Percentiles rank a stretch among this genome's conserved stretches.
These are phyloP conservation scores for Paradisaea rubra DNA, from an alignment of 2,113 vertebrate species.

Conservation along the genomic window DNA sequence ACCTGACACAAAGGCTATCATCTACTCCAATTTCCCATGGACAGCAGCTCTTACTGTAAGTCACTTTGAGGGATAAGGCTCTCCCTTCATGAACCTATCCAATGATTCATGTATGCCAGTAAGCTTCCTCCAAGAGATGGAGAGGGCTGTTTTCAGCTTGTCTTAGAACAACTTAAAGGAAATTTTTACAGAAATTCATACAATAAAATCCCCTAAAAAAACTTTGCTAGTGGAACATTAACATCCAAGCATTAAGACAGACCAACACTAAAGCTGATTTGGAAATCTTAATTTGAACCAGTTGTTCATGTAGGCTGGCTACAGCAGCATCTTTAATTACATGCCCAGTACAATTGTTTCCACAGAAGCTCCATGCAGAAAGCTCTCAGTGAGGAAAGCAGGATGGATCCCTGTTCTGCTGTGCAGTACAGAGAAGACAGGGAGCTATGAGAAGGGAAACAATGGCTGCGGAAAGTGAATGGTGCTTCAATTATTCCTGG, in stretches of 20 bases:
- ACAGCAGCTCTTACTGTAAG: background rate
- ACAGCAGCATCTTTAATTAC: background rate
- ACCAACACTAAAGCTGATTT: background rate
- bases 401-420: background rate
- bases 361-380: background rate
- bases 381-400: background rate
- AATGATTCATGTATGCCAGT: background rate
- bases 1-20: background rate
- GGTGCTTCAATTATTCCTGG: background rate
- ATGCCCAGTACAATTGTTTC: background rate
- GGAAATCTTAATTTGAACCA: background rate
- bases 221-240: background rate
- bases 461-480: background rate
- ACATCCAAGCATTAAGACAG: background rate
- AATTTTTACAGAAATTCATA: background rate
- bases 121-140: background rate
- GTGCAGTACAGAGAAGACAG: background rate
- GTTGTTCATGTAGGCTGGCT: background rate
- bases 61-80: background rate
- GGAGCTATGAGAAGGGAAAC: background rate
- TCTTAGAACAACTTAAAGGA: background rate
- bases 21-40: background rate
- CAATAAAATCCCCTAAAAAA: background rate
- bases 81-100: background rate
- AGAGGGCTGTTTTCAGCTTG: background rate